Percentiles rank a stretch among this genome's conserved stretches.
Evolutionary conservation across 2,113 vertebrate species (phyloP).

Genomic region (Eulemur macaco): DNA sequence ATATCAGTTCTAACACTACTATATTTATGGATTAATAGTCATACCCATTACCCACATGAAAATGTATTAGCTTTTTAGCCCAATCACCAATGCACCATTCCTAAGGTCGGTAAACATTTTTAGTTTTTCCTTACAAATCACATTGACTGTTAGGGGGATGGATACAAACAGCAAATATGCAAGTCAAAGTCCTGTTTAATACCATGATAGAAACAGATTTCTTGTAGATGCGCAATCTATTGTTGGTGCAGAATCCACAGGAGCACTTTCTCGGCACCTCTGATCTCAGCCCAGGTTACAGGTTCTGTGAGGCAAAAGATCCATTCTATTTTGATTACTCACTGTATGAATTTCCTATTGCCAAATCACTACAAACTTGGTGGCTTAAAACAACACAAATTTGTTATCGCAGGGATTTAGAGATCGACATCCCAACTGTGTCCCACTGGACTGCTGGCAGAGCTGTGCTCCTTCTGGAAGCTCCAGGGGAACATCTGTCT

Average conservation of each 20-base stretch:
- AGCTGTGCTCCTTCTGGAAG: neutral
- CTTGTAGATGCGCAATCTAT: neutral
- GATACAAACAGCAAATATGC: neutral
- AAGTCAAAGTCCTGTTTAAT: too few relatives aligned
- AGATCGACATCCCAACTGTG: neutral
- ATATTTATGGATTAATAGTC: neutral
- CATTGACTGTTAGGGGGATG: too few relatives aligned
- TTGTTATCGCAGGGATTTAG: too few relatives aligned
- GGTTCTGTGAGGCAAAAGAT: neutral
- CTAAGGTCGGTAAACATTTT: neutral
- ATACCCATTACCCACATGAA: neutral
- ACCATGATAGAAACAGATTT: neutral
- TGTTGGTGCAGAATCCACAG: neutral
- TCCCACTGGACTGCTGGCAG: neutral
- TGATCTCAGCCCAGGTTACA: neutral
- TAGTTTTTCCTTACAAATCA: neutral
- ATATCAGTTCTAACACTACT: neutral
- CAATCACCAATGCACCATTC: neutral
- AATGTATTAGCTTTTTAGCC: neutral
- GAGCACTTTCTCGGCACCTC: fast-evolving
- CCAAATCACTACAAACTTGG: neutral
- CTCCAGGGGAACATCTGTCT: neutral
- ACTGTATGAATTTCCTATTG: neutral
- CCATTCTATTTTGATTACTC: neutral
- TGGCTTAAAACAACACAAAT: neutral